Base-by-base conservation (phyloP, 2,888 invertebrate species). In the Leptinotarsa peninsularis region DNA sequence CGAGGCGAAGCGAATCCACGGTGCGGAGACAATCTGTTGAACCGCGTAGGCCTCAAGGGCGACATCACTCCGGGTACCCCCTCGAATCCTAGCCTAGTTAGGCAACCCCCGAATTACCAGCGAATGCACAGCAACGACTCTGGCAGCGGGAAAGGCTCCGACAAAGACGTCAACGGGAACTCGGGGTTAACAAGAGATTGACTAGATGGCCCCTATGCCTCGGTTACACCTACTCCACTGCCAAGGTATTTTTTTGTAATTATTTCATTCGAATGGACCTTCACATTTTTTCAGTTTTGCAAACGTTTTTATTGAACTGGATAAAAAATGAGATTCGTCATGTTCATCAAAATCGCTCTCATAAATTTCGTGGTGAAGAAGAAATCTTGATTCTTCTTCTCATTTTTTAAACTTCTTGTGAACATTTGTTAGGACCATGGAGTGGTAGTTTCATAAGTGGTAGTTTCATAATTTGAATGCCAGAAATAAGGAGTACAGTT, bases 101-200 rank as follows among this genome's bases (percentile, higher is more conserved):
- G 93, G 43, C 93, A 93, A 74, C 93, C 93, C 56, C 94, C 94
- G 10, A 92, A 89, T 85, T 96, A 95, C 89, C 95, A 95, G 88
- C 91, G 96, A 83, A 95, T 95, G 93, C 94, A 94, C 88, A 96
- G 95, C 86, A 95, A 94, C 87, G 96, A 96, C 87, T 95, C 94
- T 84, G 89, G 89, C 52, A 89, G 89, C 80, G 91, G 89, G n/a
- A 91, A 93, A 83, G 91, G 92, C 76, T 93, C 93, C 83, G 94
- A 94, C 84, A 94, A 94, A 87, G 93, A 94, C 84, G 89, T 90
- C 80, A 91, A 91, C 83, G 91, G 89, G 69, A 89, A 87, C 81
- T 86, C 88, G 67, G 89, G 89, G 74, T 74, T 81, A 21, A 76
- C 73, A 73, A 80, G 83, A 78, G 89, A 95, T 91, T 95, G 94